Conservation (phyloP, 2,797 vertebrate species). For the Anableps anableps region DNA sequence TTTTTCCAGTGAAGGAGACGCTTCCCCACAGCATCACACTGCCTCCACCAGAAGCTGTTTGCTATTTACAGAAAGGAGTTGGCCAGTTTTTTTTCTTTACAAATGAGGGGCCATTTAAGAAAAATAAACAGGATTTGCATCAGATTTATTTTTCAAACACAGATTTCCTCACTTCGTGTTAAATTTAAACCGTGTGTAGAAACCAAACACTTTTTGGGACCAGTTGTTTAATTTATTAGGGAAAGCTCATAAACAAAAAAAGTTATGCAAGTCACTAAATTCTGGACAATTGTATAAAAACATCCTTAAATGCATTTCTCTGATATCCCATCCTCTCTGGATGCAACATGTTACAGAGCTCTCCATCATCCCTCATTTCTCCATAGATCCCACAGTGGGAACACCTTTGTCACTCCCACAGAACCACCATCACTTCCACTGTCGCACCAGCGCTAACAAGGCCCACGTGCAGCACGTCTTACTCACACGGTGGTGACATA, state of each 20-base stretch:
- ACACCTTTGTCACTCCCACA: neutral
- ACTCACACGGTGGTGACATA: conserved; percentile 54
- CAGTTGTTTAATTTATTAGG: neutral
- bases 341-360: neutral
- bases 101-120: too few species aligned
- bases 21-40: too few species aligned
- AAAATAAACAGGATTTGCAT: too few species aligned
- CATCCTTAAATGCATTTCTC: neutral
- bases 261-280: neutral
- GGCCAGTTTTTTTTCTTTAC: too few species aligned
- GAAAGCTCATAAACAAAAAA: neutral
- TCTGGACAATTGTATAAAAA: neutral
- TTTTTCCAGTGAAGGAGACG: too few species aligned
- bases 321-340: neutral
- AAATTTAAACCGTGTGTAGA: too few species aligned
- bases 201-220: too few species aligned
- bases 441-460: conserved; percentile 1
- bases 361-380: neutral
- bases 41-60: too few species aligned
- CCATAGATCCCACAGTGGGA: neutral
- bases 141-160: too few species aligned
- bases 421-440: neutral
- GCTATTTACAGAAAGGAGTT: too few species aligned
- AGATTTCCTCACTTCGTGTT: too few species aligned
- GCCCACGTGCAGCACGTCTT: neutral